Evolutionary conservation across 92 coral and sea anemone species (phyloP), one percentile per base, ranked within the genome.

Genomic region (Parazoanthus atlanticus): DNA sequence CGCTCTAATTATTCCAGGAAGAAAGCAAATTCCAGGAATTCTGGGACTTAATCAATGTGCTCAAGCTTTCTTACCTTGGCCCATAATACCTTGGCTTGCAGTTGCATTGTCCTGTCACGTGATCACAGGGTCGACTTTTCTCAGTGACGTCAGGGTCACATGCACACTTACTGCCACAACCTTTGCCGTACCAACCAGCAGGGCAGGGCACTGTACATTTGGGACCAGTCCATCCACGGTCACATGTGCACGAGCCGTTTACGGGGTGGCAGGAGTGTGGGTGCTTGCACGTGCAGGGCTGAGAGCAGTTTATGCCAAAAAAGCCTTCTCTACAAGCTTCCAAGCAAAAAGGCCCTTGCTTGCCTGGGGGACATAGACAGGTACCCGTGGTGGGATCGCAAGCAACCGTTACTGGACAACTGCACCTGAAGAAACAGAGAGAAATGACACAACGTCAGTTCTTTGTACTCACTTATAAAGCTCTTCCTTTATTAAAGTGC

Each of bases 351-450:
- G 79, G 89, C 34, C 99, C 99, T 81, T 88, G 95, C 92, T 91
- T 95, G 54, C 99, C 99, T 72, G 98, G 84, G 8, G 96, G 95
- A 43, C 99, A 97, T 6, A 74, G 83, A 32, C 98, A 97, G 12
- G 80, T 71, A 6, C 99, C 99, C 2, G 91, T 85, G 78, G 83
- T 74, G 32, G 95, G 92, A 28, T 95, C 94, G 85, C 99, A 97
- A 65, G 88, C 46, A 26, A 43, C 47, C 6, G 90, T 78, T 65
- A 12, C 49, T 21, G 71, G 52, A 52, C 90, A 94, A 26, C 19
- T 75, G 81, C 96, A 94, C 78, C 96, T 94, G 74, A 28, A 43
- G 17, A 8, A 23, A 73, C 46, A 56, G 72, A 40, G 5, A 64
- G 11, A 19, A 38, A 52, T 15, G 43, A 32, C 11, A 11, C 33